Conservation (phyloP, 2,113 vertebrate species). For the Nymphicus hollandicus region DNA sequence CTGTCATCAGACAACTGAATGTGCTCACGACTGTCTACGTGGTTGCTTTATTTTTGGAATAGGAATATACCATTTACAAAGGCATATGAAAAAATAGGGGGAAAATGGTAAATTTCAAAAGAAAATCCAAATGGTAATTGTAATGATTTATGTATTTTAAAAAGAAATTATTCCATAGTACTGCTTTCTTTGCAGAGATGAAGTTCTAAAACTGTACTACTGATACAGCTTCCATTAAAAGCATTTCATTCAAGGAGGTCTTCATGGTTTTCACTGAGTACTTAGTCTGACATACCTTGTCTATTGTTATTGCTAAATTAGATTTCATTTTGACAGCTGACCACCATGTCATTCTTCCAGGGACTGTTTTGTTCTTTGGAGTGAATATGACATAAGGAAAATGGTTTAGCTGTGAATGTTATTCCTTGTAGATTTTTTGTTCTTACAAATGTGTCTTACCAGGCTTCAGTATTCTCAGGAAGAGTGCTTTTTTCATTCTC, state of each 20-base stretch:
- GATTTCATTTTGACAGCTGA: slow-evolving; percentile 64
- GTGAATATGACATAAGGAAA: slow-evolving; percentile 34
- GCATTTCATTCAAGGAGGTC: slow-evolving; percentile 36
- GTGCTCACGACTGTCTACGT: neutral
- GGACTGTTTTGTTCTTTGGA: slow-evolving; percentile 58
- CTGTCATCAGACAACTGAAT: neutral
- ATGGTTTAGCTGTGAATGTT: slow-evolving; percentile 47
- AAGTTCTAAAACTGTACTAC: neutral
- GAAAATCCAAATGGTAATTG: neutral
- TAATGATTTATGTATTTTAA: neutral
- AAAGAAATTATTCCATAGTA: neutral
- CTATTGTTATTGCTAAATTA: slow-evolving; percentile 63
- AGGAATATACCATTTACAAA: neutral
- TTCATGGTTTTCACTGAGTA: slow-evolving; percentile 31
- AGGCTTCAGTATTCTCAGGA: slow-evolving; percentile 36
- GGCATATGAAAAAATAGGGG: neutral
- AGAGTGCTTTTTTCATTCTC: slow-evolving; percentile 30
- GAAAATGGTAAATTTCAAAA: neutral
- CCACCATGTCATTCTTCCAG: slow-evolving; percentile 38
- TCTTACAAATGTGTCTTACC: slow-evolving; percentile 50
- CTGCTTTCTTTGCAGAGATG: neutral
- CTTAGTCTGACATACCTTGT: slow-evolving; percentile 40
- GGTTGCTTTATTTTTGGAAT: neutral
- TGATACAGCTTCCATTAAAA: slow-evolving; percentile 23
- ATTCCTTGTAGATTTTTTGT: slow-evolving; percentile 32